phyloP scores from a whole-genome alignment of 1,140 invertebrate genomes.

The Zaprionus inermis region DNA sequence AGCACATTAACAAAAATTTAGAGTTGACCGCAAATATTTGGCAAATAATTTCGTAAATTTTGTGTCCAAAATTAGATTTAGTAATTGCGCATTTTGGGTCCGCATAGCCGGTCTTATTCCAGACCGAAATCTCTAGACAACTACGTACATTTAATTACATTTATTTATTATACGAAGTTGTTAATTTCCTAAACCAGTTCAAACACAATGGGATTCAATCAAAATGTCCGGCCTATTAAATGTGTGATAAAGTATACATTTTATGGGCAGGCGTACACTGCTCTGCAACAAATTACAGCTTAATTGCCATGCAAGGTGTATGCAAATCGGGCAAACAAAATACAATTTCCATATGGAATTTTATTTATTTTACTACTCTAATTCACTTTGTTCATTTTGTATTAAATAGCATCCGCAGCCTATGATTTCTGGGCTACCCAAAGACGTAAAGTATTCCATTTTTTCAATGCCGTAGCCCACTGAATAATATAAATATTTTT shows the following conservation, averaged over 20 bases:
- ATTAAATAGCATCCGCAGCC: background rate
- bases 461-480: background rate
- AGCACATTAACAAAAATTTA: constrained; percentile 4
- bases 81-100: background rate
- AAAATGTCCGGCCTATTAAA: constrained; percentile 1
- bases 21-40: constrained; percentile 21
- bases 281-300: background rate
- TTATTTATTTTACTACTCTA: background rate
- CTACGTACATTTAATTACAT: constrained; percentile 1
- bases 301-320: background rate
- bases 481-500: background rate
- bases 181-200: constrained; percentile 1
- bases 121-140: background rate
- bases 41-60: constrained; percentile 8
- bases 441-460: background rate
- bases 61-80: constrained; percentile 6
- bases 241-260: background rate
- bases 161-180: background rate
- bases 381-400: background rate
- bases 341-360: background rate
- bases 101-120: background rate
- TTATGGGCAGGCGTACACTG: background rate
- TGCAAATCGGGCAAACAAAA: background rate
- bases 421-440: background rate
- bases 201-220: background rate